These are phyloP conservation scores for Paramisgurnus dabryanus DNA, from an alignment of 2,113 vertebrate species.

Conservation along the genomic window DNA sequence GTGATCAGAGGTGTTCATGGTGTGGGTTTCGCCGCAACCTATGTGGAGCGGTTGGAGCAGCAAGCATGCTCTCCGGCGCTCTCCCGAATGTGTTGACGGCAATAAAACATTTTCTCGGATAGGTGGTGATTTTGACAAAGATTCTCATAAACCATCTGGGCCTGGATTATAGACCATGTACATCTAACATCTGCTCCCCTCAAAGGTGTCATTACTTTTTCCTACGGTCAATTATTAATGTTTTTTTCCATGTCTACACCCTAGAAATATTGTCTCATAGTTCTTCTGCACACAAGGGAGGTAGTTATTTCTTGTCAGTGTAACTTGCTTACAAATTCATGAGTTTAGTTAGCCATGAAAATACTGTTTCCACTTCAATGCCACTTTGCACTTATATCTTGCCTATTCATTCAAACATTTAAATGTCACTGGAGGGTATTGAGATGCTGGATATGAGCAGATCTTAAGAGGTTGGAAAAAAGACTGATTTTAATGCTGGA, in stretches of 20 bases:
- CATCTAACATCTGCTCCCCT: slow-evolving; percentile 62
- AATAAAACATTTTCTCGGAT: slow-evolving; percentile 55
- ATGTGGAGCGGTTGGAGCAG: background rate
- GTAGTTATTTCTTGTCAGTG: slow-evolving; percentile 22
- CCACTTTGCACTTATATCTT: background rate
- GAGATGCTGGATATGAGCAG: background rate
- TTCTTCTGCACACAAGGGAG: background rate
- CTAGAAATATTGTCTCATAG: background rate
- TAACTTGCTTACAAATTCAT: slow-evolving; percentile 25
- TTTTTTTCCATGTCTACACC: background rate
- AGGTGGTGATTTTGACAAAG: slow-evolving; percentile 57
- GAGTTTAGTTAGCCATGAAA: background rate
- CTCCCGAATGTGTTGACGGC: slow-evolving; percentile 52
- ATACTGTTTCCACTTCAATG: background rate
- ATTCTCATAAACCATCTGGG: slow-evolving; percentile 63
- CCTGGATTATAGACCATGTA: slow-evolving; percentile 64
- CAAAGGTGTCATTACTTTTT: slow-evolving; percentile 20
- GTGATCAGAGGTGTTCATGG: slow-evolving; percentile 8
- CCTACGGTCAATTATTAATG: background rate
- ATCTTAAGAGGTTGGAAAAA: background rate
- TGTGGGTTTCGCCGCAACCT: background rate
- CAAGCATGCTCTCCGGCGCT: slow-evolving; percentile 12
- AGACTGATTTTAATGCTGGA: background rate
- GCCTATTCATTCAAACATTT: background rate
- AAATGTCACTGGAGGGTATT: background rate